Conservation (phyloP, 2,113 vertebrate genomes). For the Megaceryle torquata region DNA sequence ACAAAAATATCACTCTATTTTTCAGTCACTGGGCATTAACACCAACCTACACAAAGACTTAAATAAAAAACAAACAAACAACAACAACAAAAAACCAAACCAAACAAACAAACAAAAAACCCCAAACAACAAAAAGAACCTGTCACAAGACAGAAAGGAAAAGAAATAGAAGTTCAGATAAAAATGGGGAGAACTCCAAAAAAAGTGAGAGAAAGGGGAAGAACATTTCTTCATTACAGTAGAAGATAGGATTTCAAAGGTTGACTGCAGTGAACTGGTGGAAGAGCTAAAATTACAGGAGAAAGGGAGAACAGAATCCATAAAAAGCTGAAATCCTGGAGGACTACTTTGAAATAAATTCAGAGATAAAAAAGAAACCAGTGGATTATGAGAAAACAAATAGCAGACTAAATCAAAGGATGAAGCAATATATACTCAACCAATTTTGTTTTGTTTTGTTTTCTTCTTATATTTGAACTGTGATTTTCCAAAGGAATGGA, state of each 20-base stretch:
- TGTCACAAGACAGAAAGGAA: constrained; percentile 2
- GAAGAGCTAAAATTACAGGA: background rate
- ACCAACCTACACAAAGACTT: background rate
- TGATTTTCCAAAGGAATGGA: background rate
- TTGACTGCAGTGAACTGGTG: background rate
- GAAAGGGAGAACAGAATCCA: background rate
- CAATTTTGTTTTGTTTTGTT: background rate
- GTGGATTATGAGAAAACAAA: background rate
- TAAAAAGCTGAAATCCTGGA: background rate
- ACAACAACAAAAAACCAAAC: background rate
- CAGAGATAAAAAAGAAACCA: background rate
- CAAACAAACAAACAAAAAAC: too few species aligned
- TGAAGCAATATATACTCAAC: background rate
- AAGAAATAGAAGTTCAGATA: background rate
- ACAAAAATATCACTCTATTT: background rate
- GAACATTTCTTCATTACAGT: background rate
- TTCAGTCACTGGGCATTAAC: background rate
- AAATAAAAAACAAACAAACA: background rate
- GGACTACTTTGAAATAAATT: background rate
- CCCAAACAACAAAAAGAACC: background rate
- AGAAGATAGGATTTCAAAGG: background rate
- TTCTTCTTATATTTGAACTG: background rate
- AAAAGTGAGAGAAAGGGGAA: background rate
- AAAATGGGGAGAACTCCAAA: background rate
- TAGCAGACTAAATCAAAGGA: background rate